phyloP scores from a whole-genome alignment of 1,140 invertebrate genomes.

The Spodoptera litura region DNA sequence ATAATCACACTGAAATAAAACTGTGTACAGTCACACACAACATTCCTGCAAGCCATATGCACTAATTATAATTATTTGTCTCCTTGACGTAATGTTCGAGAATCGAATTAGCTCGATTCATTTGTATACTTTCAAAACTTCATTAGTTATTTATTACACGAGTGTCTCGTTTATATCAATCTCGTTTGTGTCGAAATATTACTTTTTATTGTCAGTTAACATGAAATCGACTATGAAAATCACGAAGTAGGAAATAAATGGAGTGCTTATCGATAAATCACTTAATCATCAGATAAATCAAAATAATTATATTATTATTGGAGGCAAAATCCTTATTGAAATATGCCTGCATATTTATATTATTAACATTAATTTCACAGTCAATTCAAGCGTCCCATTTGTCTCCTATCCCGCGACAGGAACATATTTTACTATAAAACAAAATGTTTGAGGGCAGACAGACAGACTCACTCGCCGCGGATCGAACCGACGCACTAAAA shows the following conservation, averaged over 20 bases:
- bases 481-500: conserved; percentile 33
- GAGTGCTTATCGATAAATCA: conserved; percentile 1
- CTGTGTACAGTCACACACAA: conserved; percentile 41
- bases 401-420: not conserved
- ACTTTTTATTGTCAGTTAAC: conserved; percentile 32
- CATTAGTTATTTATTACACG: conserved; percentile 14
- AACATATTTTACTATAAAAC: conserved; percentile 34
- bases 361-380: not conserved
- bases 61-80: conserved; percentile 36
- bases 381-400: not conserved
- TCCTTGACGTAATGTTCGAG: conserved; percentile 27
- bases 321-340: not conserved
- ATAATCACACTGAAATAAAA: conserved; percentile 50
- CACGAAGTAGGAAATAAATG: conserved; percentile 6
- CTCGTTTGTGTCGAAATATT: conserved; percentile 17
- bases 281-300: not conserved
- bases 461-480: conserved; percentile 28
- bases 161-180: conserved; percentile 1
- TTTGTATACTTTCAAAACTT: not conserved
- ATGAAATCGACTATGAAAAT: conserved; percentile 35
- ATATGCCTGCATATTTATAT: not conserved
- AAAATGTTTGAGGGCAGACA: conserved; percentile 21
- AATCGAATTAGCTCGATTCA: not conserved
- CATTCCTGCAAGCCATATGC: conserved; percentile 23
- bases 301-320: too few relatives aligned